Base-by-base conservation (phyloP, 2,113 vertebrate genomes). In the Porphyrio hochstetteri region DNA sequence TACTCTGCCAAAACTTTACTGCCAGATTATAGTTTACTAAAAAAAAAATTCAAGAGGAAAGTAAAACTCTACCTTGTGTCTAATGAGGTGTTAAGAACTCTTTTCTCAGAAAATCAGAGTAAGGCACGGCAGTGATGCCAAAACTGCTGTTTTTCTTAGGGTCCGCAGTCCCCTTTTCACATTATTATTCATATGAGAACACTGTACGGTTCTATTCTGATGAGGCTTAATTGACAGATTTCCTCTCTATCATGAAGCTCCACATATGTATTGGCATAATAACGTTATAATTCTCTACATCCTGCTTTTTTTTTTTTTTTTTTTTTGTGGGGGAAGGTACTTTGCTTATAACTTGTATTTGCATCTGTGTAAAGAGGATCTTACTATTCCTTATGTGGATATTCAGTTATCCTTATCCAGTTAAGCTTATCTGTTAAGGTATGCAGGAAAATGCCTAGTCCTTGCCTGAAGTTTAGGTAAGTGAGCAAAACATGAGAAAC, bases 11-110 rank as follows among this genome's bases (percentile, higher is more conserved):
- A 90, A 94, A 81, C 20, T 83, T 67, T 90, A 92, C 27, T 86
- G 64, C 88, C 77, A 93, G 46, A 78, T 92, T 88, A 48, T 90
- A 75, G 91, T 91, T 95, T 95, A 93, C 77, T 91, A 72, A 72
- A 61, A 72, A 92, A 61, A 61, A 82, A 93, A 75, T 28, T 71
- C 27, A 72, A n/a, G 63, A 65, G 28, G 13, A 82, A 94, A 82
- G 38, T 65, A 82, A 82, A 92, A 70, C 11, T 57, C 38, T 50
- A 57, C 33, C 38, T 96, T 36, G 60, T 16, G 3, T 50, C 88
- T 90, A 94, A 85, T 77, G 59, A 95, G 36, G 16, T 82, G 33
- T 24, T 82, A 69, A 71, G 60, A 77, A 44, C 16, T n/a, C 46
- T 59, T 86, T 75, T 68, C 71, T 56, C 29, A 64, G 40, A 24